A percentile compares a stretch with the other conserved stretches of the same genome.
phyloP scores from a whole-genome alignment of 37 sponge, comb jelly and placozoan species.

The Theonella swinhoei region DNA sequence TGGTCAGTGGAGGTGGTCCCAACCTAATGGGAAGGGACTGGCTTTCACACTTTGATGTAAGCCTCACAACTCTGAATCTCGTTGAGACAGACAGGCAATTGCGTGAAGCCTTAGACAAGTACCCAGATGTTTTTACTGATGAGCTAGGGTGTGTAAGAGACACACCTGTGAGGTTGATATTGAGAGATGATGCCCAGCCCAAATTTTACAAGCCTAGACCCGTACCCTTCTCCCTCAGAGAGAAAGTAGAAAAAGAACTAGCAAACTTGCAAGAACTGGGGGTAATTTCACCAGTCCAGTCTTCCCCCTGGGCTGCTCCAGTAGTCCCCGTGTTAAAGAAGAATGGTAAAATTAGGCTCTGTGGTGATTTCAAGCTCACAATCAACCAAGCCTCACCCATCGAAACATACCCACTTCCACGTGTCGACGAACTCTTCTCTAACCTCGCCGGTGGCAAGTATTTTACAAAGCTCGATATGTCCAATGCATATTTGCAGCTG shows the following conservation, averaged over 20 bases:
- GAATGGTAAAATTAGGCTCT: slow-evolving; percentile 40
- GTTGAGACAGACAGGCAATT: slow-evolving; percentile 6
- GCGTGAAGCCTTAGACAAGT: slow-evolving; percentile 16
- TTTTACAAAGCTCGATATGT: slow-evolving; percentile 61
- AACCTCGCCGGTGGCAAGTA: slow-evolving; percentile 42
- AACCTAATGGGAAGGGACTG: slow-evolving; percentile 48
- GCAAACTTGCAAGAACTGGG: slow-evolving; percentile 27
- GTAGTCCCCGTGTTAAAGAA: slow-evolving; percentile 56
- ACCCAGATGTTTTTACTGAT: slow-evolving; percentile 20
- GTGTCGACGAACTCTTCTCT: slow-evolving; percentile 31
- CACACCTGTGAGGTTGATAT: slow-evolving; percentile 1
- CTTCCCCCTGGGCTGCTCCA: slow-evolving; percentile 58
- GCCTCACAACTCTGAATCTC: slow-evolving; percentile 1
- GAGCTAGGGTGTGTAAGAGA: slow-evolving; percentile 19
- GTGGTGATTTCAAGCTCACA: slow-evolving; percentile 65
- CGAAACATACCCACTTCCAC: slow-evolving; percentile 54
- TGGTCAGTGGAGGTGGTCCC: slow-evolving; percentile 53
- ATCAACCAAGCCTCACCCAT: slow-evolving; percentile 44
- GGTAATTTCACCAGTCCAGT: slow-evolving; percentile 31
- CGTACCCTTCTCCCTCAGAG: slow-evolving; percentile 26
- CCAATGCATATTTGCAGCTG: slow-evolving; percentile 51
- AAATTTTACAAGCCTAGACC: slow-evolving; percentile 27
- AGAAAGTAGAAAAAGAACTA: slow-evolving; percentile 38
- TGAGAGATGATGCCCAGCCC: slow-evolving; percentile 21
- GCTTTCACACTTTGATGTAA: slow-evolving; percentile 21